Conservation (phyloP, 1,140 invertebrate genomes). For the Aphelinus certus region DNA sequence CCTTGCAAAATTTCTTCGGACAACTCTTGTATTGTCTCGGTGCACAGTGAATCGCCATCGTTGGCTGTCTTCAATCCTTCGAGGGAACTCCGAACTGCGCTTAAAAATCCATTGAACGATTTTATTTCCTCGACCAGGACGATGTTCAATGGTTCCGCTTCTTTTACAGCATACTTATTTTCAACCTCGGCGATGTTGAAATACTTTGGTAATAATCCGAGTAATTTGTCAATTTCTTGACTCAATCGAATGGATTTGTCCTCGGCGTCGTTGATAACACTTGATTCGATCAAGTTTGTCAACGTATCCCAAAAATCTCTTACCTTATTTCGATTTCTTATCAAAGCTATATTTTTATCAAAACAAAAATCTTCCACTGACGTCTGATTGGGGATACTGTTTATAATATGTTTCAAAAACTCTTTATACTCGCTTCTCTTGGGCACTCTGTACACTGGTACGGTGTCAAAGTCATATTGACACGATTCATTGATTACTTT, state of each 20-base stretch:
- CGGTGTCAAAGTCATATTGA: conserved; percentile 54
- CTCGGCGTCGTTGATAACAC: conserved; percentile 18
- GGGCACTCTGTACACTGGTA: conserved; percentile 70
- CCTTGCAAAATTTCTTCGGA: conserved; percentile 67
- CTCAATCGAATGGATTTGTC: conserved; percentile 32
- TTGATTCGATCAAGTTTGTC: conserved; percentile 46
- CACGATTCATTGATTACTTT: conserved; percentile 49
- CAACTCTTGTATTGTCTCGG: conserved; percentile 70
- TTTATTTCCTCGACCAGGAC: conserved; percentile 73
- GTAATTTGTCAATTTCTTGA: conserved; percentile 64
- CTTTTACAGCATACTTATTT: conserved; percentile 66
- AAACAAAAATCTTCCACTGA: conserved; percentile 72
- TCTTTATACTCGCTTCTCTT: conserved; percentile 73
- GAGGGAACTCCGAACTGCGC: conserved; percentile 64
- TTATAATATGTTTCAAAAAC: conserved; percentile 74
- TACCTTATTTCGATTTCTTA: conserved; percentile 66
- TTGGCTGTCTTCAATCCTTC: conserved; percentile 70
- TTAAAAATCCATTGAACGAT: conserved; percentile 71
- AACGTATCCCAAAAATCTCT: conserved; percentile 69
- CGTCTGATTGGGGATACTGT: conserved; percentile 57
- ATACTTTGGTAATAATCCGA: conserved; percentile 62
- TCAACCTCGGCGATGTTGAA: conserved; percentile 64
- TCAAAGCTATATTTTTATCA: conserved; percentile 72
- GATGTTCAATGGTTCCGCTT: conserved; percentile 71
- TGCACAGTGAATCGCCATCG: conserved; percentile 72